Base-by-base conservation (phyloP, 2,113 vertebrate genomes). In the Acrocephalus arundinaceus region DNA sequence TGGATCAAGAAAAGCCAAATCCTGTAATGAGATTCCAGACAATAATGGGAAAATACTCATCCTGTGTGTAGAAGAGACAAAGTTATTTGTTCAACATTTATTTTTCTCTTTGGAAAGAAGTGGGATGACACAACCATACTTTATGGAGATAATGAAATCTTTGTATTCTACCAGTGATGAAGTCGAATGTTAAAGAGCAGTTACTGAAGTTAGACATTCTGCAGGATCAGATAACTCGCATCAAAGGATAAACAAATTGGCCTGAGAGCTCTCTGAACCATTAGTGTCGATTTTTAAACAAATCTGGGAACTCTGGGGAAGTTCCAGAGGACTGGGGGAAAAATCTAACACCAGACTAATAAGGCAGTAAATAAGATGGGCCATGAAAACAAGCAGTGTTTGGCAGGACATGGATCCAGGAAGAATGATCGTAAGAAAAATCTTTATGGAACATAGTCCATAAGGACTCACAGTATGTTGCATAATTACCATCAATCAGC, bases 151-250 rank as follows among this genome's bases (percentile, higher is more conserved):
- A 96, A 82, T 93, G 78, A 87, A 95, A 76, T 80, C 54, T 96
- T 87, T 41, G 45, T 94, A 15, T 89, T 93, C 58, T 54, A 91
- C 59, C 71, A 82, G 66, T 73, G 85, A 95, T 1, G 13, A 93
- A 91, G 73, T 49, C 0, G 14, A 68, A 89, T 27, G 85, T 89
- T 96, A 57, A 94, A 91, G 78, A 94, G 81, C 87, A 62, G 61
- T 90, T 89, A 95, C 94, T 95, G 87, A 93, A 95, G 91, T 95
- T 87, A 93, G 94, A 96, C 85, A 62, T 95, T 96, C 87, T 96
- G 84, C 94, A 97, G 92, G 85, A 97, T 96, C 95, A 94, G 93
- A 96, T 96, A 97, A 84, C 93, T 91, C 48, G 43, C 94, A 96
- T 95, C 91, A 96, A 96, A 96, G 93, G 72, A 91, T 91, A 94